phyloP scores from a whole-genome alignment of 1,140 invertebrate species.

The Andrena cerasifolii region DNA sequence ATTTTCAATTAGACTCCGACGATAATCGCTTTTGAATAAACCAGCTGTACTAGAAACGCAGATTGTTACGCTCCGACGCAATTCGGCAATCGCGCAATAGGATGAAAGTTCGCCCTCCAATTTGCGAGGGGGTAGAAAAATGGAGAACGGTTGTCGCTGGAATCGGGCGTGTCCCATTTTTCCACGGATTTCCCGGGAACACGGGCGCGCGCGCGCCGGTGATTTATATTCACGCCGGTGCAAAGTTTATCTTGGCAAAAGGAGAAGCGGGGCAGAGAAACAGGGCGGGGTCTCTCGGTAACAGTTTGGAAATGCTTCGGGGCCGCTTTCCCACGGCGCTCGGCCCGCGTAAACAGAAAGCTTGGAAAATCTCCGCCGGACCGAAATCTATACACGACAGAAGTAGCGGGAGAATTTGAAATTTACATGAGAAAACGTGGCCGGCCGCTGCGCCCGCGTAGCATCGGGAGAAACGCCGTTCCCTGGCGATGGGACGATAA shows the following conservation, averaged over 20 bases:
- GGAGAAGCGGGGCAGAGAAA: neutral
- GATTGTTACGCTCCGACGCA: no score
- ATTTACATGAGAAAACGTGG: constrained; percentile 51
- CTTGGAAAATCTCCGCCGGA: constrained; percentile 29
- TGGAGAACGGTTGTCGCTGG: constrained; percentile 10
- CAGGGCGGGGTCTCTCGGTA: neutral
- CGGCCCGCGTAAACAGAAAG: neutral
- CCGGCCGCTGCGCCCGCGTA: neutral
- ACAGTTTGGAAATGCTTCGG: constrained; percentile 23
- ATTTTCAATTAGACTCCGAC: neutral
- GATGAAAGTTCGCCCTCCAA: neutral
- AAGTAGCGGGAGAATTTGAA: constrained; percentile 4
- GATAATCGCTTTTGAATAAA: neutral
- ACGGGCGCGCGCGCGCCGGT: neutral
- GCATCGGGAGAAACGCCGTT: neutral
- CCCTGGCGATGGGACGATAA: constrained; percentile 26
- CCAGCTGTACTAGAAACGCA: no score
- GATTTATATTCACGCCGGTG: constrained; percentile 27
- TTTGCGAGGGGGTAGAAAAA: neutral
- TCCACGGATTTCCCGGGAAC: neutral
- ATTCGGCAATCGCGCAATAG: no score
- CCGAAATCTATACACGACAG: constrained; percentile 1
- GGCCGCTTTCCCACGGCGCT: constrained; percentile 6
- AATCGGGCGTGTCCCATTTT: constrained; percentile 12
- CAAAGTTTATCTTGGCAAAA: constrained; percentile 38